phyloP scores from a whole-genome alignment of 2,113 vertebrate species.

The Gymnobelideus leadbeateri region DNA sequence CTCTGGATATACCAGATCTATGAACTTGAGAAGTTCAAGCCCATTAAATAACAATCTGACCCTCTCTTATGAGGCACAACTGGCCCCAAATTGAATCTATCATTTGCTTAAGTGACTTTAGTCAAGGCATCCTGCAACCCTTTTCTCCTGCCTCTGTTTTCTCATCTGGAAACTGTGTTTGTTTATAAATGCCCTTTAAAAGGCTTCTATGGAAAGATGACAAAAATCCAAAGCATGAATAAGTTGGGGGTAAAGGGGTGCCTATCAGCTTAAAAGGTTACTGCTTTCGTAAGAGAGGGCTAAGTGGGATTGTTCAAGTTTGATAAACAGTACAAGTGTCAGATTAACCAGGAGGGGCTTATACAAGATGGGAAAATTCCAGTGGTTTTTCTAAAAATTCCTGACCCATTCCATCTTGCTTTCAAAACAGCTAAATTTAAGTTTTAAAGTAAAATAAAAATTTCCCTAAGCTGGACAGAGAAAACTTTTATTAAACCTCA shows the following conservation, averaged over 20 bases:
- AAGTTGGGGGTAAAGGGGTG: not conserved
- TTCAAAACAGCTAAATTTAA: conserved; percentile 45
- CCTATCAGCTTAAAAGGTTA: not conserved
- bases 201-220: not conserved
- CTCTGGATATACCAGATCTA: not conserved
- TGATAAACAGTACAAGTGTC: not conserved
- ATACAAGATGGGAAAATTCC: conserved; percentile 27
- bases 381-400: conserved; percentile 39
- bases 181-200: conserved; percentile 1
- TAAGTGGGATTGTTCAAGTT: not conserved
- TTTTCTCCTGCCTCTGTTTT: conserved; percentile 20
- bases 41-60: not conserved
- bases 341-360: not conserved
- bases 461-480: conserved; percentile 43
- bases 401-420: conserved; percentile 52
- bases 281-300: not conserved
- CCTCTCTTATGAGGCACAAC: not conserved
- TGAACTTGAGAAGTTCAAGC: not conserved
- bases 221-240: conserved; percentile 5
- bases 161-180: not conserved
- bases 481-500: conserved; percentile 36
- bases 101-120: not conserved
- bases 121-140: not conserved
- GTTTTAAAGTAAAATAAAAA: conserved; percentile 55
- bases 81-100: not conserved